Conservation (phyloP, 2,797 vertebrate species). For the Trematomus bernacchii region DNA sequence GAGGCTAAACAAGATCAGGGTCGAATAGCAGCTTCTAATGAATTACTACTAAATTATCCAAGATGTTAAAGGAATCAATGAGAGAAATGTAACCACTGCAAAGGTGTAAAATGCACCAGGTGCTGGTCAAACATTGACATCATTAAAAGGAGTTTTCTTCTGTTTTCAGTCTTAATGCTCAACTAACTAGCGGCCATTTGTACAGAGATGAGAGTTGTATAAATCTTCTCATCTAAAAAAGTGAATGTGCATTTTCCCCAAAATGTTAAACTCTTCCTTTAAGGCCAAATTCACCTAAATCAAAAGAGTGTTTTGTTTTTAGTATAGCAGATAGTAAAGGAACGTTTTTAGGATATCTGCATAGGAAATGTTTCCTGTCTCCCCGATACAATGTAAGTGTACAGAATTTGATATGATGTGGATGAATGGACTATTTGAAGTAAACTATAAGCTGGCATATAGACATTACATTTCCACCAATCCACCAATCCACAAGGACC, state of each 20-base stretch:
- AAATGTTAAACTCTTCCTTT: not conserved
- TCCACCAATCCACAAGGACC: not conserved
- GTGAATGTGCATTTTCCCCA: not conserved
- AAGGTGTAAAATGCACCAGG: not conserved
- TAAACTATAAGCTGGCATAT: not conserved
- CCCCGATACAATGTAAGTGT: not conserved
- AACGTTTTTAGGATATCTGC: not conserved
- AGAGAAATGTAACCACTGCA: not conserved
- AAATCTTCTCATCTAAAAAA: not conserved
- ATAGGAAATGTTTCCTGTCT: not conserved
- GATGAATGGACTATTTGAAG: not conserved
- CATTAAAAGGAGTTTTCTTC: too few relatives aligned
- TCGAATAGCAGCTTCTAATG: conserved; percentile 8
- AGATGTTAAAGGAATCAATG: conserved; percentile 12
- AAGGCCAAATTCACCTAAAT: conserved; percentile 1
- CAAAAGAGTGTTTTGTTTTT: not conserved
- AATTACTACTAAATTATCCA: conserved; percentile 13
- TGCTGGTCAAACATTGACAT: not conserved
- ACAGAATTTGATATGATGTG: not conserved
- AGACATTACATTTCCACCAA: conserved; percentile 16
- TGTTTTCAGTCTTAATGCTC: too few relatives aligned
- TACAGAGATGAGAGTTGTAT: too few relatives aligned
- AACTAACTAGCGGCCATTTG: too few relatives aligned
- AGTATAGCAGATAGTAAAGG: not conserved
- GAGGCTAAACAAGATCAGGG: conserved; percentile 13